These are phyloP conservation scores for Gymnobelideus leadbeateri DNA, from an alignment of 2,113 vertebrate species.

Conservation along the genomic window DNA sequence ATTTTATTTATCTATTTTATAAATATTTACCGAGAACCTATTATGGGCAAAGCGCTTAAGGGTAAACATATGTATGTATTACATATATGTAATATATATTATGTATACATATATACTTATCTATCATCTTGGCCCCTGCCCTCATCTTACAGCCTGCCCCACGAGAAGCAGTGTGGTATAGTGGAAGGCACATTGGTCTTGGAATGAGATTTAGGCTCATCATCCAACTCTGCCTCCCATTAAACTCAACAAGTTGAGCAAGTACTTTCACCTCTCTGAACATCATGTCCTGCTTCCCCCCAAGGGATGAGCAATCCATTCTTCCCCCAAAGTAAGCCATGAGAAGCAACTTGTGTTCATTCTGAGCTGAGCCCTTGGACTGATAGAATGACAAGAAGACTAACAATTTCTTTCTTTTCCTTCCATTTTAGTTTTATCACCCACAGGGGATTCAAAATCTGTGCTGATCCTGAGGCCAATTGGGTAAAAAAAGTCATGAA, in stretches of 20 bases:
- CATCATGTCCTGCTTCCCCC: neutral
- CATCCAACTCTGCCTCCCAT: neutral
- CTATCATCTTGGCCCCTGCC: neutral
- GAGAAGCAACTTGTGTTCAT: neutral
- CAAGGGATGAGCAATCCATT: neutral
- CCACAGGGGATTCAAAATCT: constrained; percentile 72
- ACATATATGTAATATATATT: too few species aligned
- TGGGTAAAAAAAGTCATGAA: constrained; percentile 69
- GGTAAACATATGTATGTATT: neutral
- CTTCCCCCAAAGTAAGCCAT: neutral
- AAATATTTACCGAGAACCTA: neutral
- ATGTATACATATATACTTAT: neutral
- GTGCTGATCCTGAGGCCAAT: constrained; percentile 9
- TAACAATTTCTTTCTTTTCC: neutral
- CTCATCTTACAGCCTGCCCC: neutral
- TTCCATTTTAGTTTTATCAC: constrained; percentile 76
- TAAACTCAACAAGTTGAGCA: neutral
- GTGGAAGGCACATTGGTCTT: neutral
- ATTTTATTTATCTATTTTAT: too few species aligned
- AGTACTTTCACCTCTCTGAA: neutral
- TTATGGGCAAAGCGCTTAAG: neutral
- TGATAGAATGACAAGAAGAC: neutral
- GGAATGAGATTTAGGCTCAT: neutral
- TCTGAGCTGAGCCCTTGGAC: neutral
- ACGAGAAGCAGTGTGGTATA: neutral